Base-by-base conservation (phyloP, 1,140 invertebrate species). In the Papilio dardanus region DNA sequence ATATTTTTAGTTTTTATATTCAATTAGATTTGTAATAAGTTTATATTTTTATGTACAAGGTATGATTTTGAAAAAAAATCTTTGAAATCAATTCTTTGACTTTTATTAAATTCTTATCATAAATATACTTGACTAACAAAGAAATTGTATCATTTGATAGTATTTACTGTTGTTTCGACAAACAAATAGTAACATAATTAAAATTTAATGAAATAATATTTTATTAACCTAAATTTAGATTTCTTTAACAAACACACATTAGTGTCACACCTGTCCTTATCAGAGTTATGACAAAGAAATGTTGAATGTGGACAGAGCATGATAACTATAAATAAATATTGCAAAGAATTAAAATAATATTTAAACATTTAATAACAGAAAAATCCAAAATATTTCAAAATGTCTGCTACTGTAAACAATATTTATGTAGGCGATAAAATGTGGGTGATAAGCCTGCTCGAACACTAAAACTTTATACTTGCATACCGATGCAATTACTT, bases 401-500 rank as follows among this genome's bases (percentile, higher is more conserved):
- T 69, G 19, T 71, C 46, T 62, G n/a, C 19, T 12, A 21, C 6
- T 5, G 46, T 33, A 31, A 58, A 21, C 42, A 28, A 71, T 50
- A 71, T 73, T 73, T 73, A 73, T 58, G 71, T 58, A 58, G 33
- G 71, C 71, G 46, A 73, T 73, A 73, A 73, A 73, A 30, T 58
- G 19, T 58, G 46, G n/a, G 69, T 73, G 71, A 73, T 73, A 73
- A 73, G 71, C 7, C 28, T 37, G 71, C 28, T 73, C 71, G 50
- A 73, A 73, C 50, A 73, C 21, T 73, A 58, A 58, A 73, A 73
- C 14, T 58, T 73, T 21, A 58, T 19, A 58, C 33, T 73, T 37
- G 33, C 67, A 69, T 62, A 62, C 54, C 54, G 33, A n/a, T 40
- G 35, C 33, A 14, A 16, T 12, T 69, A 14, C 67, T 12, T 69